Conservation (phyloP, 1,140 invertebrate species). For the Aphelinus certus region DNA sequence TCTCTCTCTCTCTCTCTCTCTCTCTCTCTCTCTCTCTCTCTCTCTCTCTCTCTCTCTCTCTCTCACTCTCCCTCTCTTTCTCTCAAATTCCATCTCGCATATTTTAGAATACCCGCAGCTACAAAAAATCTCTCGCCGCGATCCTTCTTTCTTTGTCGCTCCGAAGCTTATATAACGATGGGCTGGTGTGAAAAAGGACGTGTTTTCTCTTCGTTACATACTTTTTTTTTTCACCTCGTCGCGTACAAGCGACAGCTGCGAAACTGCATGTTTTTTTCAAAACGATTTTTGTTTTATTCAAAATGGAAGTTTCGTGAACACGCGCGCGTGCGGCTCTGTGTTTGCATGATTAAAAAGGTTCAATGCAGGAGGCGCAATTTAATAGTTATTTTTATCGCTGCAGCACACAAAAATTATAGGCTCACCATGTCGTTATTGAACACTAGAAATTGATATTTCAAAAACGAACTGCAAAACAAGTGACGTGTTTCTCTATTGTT, state of each 20-base stretch:
- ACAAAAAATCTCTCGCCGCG: too few species aligned
- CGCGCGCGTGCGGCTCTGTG: neutral
- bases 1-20: too few species aligned
- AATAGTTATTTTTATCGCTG: neutral
- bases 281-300: neutral
- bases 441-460: neutral
- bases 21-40: too few species aligned
- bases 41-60: too few species aligned
- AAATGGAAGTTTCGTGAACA: constrained; percentile 14
- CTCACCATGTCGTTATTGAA: neutral
- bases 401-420: neutral
- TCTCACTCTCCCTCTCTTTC: too few species aligned
- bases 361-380: neutral
- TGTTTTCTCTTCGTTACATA: constrained; percentile 5
- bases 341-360: constrained; percentile 1
- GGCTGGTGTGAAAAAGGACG: constrained; percentile 1
- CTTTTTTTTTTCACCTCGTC: neutral
- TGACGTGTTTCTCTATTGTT: too few species aligned
- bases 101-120: too few species aligned
- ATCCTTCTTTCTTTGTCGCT: too few species aligned
- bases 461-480: too few species aligned
- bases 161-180: neutral
- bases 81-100: too few species aligned
- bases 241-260: neutral
- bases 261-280: neutral